A percentile compares a stretch with the other conserved stretches of the same genome.
Evolutionary conservation across 2,888 invertebrate genomes (phyloP).

Genomic region (Drosophila gaucha): DNA sequence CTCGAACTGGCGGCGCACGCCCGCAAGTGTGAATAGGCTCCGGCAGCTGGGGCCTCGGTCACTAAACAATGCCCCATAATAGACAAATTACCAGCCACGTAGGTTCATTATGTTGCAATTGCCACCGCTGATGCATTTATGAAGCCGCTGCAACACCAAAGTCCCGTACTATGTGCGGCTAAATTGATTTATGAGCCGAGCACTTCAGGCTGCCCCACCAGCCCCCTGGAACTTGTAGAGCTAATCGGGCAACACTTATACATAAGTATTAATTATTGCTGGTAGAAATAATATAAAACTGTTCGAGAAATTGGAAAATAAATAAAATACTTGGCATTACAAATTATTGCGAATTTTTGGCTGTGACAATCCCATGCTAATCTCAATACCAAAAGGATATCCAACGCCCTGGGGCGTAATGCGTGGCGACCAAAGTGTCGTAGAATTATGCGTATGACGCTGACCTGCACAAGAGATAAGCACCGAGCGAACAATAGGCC

Average conservation of each 20-base stretch:
- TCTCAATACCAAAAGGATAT: no score
- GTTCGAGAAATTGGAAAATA: slow-evolving; percentile 46
- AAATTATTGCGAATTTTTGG: slow-evolving; percentile 75
- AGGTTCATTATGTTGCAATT: slow-evolving; percentile 68
- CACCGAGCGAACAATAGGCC: slow-evolving; percentile 32
- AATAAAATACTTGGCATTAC: slow-evolving; percentile 79
- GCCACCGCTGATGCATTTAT: slow-evolving; percentile 68
- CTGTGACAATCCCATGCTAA: not conserved
- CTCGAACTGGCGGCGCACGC: slow-evolving; percentile 34
- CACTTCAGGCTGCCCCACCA: not conserved
- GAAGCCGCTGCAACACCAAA: slow-evolving; percentile 45
- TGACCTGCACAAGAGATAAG: slow-evolving; percentile 29
- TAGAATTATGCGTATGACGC: slow-evolving; percentile 54
- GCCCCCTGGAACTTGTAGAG: slow-evolving; percentile 66
- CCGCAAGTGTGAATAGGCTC: slow-evolving; percentile 69
- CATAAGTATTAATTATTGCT: slow-evolving; percentile 52
- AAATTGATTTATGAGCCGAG: slow-evolving; percentile 44
- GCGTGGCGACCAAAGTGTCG: slow-evolving; percentile 35
- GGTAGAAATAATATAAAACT: slow-evolving; percentile 24
- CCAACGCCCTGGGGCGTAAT: slow-evolving; percentile 38
- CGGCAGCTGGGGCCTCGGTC: slow-evolving; percentile 20
- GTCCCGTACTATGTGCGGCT: slow-evolving; percentile 24
- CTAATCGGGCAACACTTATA: slow-evolving; percentile 44
- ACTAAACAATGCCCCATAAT: slow-evolving; percentile 76
- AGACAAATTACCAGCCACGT: slow-evolving; percentile 65